Evolutionary conservation across 92 coral and sea anemone genomes (phyloP).

Genomic region (Epizoanthus stellaris): DNA sequence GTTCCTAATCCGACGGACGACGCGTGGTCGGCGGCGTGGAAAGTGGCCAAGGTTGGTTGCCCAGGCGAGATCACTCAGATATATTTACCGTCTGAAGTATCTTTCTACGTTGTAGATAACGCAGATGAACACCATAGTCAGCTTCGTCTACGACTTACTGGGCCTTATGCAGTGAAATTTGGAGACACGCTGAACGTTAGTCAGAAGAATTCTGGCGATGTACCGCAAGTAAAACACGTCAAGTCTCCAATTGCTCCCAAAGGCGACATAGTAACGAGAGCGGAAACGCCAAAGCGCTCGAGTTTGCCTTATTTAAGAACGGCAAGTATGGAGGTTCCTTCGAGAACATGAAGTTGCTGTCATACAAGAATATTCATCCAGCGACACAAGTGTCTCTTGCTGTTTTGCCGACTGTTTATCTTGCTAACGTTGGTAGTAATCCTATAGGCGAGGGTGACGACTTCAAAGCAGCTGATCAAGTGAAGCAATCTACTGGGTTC

Average conservation of each 20-base stretch:
- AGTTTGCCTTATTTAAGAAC: slow-evolving; percentile 18
- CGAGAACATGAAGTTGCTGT: slow-evolving; percentile 1
- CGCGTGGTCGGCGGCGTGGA: no score
- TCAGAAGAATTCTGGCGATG: not conserved
- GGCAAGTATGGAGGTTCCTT: not conserved
- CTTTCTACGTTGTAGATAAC: no score
- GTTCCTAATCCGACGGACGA: no score
- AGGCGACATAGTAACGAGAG: not conserved
- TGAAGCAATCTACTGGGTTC: not conserved
- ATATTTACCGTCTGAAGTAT: no score
- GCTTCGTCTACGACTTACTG: no score
- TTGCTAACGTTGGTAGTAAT: slow-evolving; percentile 4
- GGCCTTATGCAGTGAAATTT: no score
- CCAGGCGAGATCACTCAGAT: no score
- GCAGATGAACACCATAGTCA: no score
- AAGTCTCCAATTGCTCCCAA: not conserved
- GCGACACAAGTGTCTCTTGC: not conserved
- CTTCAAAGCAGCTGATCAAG: slow-evolving; percentile 18
- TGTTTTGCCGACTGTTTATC: not conserved
- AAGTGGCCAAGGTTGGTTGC: no score
- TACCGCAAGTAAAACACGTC: not conserved
- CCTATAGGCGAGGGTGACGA: not conserved
- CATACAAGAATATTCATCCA: not conserved
- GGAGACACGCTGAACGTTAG: no score
- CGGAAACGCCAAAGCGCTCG: slow-evolving; percentile 13